A percentile compares a stretch with the other conserved stretches of the same genome.
These are phyloP conservation scores for Limnodromus scolopaceus DNA, from an alignment of 2,797 vertebrate species.

Conservation along the genomic window DNA sequence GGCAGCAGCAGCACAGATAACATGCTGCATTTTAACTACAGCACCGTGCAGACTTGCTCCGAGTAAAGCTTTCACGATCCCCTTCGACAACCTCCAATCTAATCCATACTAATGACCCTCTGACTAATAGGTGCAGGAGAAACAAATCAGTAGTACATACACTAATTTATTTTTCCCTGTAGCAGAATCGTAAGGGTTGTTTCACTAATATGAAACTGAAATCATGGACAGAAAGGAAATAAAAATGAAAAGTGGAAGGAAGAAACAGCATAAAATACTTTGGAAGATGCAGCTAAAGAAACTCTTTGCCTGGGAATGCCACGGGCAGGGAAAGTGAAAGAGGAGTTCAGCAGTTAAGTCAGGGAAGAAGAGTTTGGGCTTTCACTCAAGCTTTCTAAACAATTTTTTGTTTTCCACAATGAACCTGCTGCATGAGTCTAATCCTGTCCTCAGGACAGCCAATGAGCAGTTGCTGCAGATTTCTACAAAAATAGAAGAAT, in stretches of 20 bases:
- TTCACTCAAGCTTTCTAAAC: not conserved
- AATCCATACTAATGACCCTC: constrained; percentile 9
- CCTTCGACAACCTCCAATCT: not conserved
- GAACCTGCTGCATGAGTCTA: not conserved
- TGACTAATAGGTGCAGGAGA: not conserved
- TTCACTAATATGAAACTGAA: constrained; percentile 9
- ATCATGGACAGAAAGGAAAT: not conserved
- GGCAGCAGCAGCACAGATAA: not conserved
- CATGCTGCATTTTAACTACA: constrained; percentile 13
- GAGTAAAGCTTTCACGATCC: constrained; percentile 5
- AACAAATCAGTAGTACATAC: not conserved
- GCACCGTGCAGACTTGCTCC: not conserved
- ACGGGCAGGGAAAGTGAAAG: not conserved
- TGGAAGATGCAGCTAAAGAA: not conserved
- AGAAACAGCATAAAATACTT: not conserved
- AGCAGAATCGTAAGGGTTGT: not conserved
- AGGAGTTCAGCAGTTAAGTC: not conserved
- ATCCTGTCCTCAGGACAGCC: not conserved
- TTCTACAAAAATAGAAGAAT: not conserved
- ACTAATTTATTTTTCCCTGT: not conserved
- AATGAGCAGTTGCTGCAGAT: not conserved
- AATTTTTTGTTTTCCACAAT: not conserved
- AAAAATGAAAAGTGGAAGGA: not conserved
- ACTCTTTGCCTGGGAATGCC: not conserved
- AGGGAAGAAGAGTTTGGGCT: not conserved